Conservation (phyloP, 2,797 vertebrate species). For the Eospalax fontanierii region DNA sequence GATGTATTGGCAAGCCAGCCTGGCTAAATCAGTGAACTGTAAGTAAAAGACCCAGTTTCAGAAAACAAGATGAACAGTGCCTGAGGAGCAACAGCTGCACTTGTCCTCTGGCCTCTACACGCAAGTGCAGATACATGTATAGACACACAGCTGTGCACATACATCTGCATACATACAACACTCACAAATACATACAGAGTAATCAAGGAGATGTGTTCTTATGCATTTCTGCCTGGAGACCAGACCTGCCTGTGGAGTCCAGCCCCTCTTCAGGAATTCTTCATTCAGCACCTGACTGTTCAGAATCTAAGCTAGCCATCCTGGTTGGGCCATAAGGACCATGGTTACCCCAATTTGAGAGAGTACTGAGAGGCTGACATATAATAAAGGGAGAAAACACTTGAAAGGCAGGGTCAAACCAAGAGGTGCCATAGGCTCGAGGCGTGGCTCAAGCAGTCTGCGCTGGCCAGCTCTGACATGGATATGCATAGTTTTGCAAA, state of each 20-base stretch:
- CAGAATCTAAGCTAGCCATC: not conserved
- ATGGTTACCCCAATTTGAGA: not conserved
- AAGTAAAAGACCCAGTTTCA: not conserved
- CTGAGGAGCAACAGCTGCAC: not conserved
- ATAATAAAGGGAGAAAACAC: not conserved
- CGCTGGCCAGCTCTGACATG: not conserved
- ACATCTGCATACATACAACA: not conserved
- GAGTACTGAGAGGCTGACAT: not conserved
- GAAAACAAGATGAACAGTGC: not conserved
- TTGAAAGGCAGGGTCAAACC: not conserved
- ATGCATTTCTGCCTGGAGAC: not conserved
- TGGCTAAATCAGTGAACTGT: too few relatives aligned
- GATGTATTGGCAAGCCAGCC: too few relatives aligned
- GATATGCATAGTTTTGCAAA: not conserved
- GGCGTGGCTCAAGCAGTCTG: fast-evolving
- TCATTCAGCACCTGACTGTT: not conserved
- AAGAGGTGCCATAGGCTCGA: not conserved
- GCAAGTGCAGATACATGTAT: not conserved
- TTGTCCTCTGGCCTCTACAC: not conserved
- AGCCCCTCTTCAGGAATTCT: not conserved
- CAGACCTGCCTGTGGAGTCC: not conserved
- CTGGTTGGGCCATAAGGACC: not conserved
- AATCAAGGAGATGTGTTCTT: not conserved
- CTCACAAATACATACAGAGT: not conserved
- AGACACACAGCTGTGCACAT: not conserved